A percentile compares a stretch with the other conserved stretches of the same genome.
phyloP scores from a whole-genome alignment of 1,140 invertebrate species.

The Thalassaphorura encarpata region DNA sequence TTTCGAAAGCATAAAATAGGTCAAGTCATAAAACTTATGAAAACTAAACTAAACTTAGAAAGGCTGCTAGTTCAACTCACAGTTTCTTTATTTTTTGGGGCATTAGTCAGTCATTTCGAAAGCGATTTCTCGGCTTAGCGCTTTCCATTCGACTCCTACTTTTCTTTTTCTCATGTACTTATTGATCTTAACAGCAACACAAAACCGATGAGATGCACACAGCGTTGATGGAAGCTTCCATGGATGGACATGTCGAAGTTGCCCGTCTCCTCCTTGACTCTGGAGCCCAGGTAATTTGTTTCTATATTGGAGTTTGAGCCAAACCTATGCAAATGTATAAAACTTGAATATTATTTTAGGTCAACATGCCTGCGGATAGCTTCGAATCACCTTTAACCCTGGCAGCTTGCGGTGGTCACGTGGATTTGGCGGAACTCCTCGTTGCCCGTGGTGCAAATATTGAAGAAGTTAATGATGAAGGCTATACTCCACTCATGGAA shows the following conservation, averaged over 20 bases:
- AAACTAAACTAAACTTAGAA: too few species aligned
- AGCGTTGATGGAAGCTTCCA: slow-evolving; percentile 97
- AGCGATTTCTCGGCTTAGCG: too few species aligned
- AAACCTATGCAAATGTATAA: background rate
- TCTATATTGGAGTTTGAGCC: background rate
- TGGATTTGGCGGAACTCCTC: slow-evolving; percentile 86
- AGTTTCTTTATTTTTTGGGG: too few species aligned
- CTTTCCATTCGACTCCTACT: background rate
- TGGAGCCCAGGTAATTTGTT: slow-evolving; percentile 70
- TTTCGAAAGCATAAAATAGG: too few species aligned
- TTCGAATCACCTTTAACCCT: slow-evolving; percentile 97
- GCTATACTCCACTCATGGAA: slow-evolving; percentile 99
- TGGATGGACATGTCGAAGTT: slow-evolving; percentile 98
- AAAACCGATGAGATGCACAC: slow-evolving; percentile 99
- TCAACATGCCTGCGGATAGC: slow-evolving; percentile 98
- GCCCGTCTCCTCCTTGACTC: slow-evolving; percentile 83
- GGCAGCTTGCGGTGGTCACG: slow-evolving; percentile 96
- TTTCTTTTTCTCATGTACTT: background rate
- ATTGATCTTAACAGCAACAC: slow-evolving; percentile 55
- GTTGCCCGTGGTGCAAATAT: slow-evolving; percentile 96
- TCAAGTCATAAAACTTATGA: background rate
- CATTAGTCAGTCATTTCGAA: too few species aligned
- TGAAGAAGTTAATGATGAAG: slow-evolving; percentile 98
- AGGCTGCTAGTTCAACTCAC: too few species aligned
- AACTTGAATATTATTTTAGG: slow-evolving; percentile 42